Base-by-base conservation (phyloP, 2,888 invertebrate genomes). In the Lobophora halterata region DNA sequence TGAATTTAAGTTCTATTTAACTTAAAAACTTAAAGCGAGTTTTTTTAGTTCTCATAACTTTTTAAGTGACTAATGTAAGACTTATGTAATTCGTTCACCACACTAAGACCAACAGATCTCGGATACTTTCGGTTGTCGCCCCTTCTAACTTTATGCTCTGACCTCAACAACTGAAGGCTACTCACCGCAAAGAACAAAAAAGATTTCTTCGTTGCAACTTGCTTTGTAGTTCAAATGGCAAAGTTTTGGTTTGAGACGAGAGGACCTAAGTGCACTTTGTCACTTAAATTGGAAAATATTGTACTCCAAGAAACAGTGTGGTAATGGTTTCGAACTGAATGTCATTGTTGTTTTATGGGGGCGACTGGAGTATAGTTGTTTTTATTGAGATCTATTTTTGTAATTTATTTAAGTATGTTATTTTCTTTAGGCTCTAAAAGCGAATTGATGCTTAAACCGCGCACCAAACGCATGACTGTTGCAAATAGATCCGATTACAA, bases 221-320 rank as follows among this genome's bases (percentile, higher is more conserved):
- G 71, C 64, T 72, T 71, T 78, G 66, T 77, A 77, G 75, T 79
- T 79, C 75, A 79, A 82, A 82, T 83, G 75, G 80, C 69, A 67
- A 85, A 85, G 85, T 85, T 85, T 85, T 81, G 79, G 83, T 83
- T 82, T 79, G 76, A 75, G 70, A 76, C 77, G 73, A 74, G 75
- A 72, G 76, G 76, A 74, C 75, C 79, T 85, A 83, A 85, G 85
- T 85, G 85, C 85, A 85, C 85, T 85, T 83, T 85, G 81, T 85
- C 85, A 80, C 81, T 80, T 83, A 83, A 80, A 85, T 83, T 83
- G 83, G 74, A 85, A 85, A 85, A 85, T 85, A 85, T 85, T 78
- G 83, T 80, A 76, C 76, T 75, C 70, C 49, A 64, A 71, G 75
- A 72, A 78, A 71, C 66, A 60, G 57, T 55, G 61, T 58, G 64